Conservation (phyloP, 92 coral and sea anemone species). For the Bergia puertoricense region DNA sequence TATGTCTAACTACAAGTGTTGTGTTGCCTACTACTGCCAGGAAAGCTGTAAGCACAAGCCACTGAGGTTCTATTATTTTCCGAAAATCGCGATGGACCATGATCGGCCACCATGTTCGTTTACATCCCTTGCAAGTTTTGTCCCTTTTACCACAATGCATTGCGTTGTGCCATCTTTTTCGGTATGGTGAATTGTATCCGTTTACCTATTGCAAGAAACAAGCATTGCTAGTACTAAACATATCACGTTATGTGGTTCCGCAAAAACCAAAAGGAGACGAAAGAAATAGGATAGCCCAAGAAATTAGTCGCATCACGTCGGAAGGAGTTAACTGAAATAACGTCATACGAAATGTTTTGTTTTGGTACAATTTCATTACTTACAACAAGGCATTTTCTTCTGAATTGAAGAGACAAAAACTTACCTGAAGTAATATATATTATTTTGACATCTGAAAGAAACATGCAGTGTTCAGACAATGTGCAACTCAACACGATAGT, state of each 20-base stretch:
- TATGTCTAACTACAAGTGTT: no score
- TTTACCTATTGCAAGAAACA: no score
- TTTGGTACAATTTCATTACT: background rate
- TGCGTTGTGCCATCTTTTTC: no score
- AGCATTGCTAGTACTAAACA: background rate
- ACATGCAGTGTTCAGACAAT: background rate
- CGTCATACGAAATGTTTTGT: background rate
- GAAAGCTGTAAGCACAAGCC: no score
- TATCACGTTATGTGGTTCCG: background rate
- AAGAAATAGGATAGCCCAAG: background rate
- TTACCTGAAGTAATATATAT: background rate
- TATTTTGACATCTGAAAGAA: background rate
- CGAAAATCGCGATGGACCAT: no score
- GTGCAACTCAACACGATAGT: background rate
- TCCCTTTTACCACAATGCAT: no score
- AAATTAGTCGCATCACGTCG: background rate
- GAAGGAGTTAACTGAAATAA: no score
- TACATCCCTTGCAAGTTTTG: no score
- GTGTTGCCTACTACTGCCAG: no score
- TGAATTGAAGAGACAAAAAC: background rate
- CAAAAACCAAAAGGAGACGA: background rate
- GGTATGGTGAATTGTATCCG: no score
- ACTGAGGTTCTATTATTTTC: no score
- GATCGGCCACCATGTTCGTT: no score
- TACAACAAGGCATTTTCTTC: background rate